Conservation (phyloP, 1,140 invertebrate genomes). For the Dendrolimus kikuchii region DNA sequence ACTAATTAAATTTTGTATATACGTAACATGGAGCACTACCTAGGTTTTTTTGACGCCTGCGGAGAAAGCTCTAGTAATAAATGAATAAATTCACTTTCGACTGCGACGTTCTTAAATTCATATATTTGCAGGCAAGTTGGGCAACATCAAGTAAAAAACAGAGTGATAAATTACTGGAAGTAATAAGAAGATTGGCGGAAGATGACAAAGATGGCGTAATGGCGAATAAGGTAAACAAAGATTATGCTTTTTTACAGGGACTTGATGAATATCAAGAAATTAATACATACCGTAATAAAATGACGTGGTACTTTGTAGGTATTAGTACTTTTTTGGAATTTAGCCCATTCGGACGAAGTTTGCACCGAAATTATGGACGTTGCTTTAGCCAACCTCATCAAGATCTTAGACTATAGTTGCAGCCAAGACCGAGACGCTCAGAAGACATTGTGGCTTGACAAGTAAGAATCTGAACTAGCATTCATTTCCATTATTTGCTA, state of each 20-base stretch:
- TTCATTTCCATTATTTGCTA: too few species aligned
- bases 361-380: constrained; percentile 98
- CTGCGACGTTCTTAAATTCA: neutral
- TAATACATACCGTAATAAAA: too few species aligned
- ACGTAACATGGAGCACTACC: too few species aligned
- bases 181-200: constrained; percentile 95
- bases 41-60: too few species aligned
- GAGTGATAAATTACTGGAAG: constrained; percentile 94
- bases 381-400: constrained; percentile 94
- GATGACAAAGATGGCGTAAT: constrained; percentile 99
- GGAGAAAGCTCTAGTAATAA: neutral
- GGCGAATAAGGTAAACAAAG: constrained; percentile 89
- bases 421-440: constrained; percentile 96
- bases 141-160: constrained; percentile 96
- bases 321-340: constrained; percentile 96
- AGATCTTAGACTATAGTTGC: constrained; percentile 98
- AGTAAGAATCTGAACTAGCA: constrained; percentile 53
- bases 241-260: neutral
- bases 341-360: constrained; percentile 96
- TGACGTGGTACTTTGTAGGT: constrained; percentile 75
- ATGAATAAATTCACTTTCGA: neutral
- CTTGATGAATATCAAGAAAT: too few species aligned
- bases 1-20: too few species aligned
- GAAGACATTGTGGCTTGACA: constrained; percentile 96
- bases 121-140: constrained; percentile 85